phyloP scores from a whole-genome alignment of 2,888 invertebrate genomes.

The Arge pagana region DNA sequence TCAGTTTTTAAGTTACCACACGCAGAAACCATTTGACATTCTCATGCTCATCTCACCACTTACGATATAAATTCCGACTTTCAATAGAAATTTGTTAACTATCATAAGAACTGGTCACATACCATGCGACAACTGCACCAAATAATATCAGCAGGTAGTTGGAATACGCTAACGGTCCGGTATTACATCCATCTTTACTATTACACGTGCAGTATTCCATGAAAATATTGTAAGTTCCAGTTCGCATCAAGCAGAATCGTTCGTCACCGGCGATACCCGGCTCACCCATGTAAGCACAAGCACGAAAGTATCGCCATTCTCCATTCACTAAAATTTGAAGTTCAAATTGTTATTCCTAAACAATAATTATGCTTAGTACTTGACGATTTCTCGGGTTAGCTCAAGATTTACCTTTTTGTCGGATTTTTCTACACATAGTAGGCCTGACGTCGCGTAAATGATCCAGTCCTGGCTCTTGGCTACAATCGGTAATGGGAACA shows the following conservation, averaged over 20 bases:
- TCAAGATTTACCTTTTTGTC: constrained; percentile 76
- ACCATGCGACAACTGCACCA: neutral
- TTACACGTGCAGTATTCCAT: constrained; percentile 93
- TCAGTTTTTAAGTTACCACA: neutral
- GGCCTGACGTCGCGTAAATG: constrained; percentile 74
- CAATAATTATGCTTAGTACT: neutral
- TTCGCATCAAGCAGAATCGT: constrained; percentile 86
- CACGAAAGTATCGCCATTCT: constrained; percentile 85
- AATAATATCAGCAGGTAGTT: constrained; percentile 42
- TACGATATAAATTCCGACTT: no score
- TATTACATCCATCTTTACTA: constrained; percentile 90
- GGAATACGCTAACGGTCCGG: constrained; percentile 60
- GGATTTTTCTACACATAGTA: constrained; percentile 88
- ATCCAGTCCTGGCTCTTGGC: constrained; percentile 63
- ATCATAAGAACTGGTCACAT: constrained; percentile 2
- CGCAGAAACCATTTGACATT: no score
- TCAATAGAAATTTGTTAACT: constrained; percentile 5
- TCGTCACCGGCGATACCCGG: constrained; percentile 90
- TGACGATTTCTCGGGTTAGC: neutral
- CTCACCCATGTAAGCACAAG: constrained; percentile 89
- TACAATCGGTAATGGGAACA: constrained; percentile 82
- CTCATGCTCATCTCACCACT: no score
- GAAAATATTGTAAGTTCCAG: constrained; percentile 91
- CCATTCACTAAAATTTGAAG: constrained; percentile 70
- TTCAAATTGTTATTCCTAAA: neutral